Conservation (phyloP, 2,797 vertebrate genomes). For the Oophaga sylvatica region DNA sequence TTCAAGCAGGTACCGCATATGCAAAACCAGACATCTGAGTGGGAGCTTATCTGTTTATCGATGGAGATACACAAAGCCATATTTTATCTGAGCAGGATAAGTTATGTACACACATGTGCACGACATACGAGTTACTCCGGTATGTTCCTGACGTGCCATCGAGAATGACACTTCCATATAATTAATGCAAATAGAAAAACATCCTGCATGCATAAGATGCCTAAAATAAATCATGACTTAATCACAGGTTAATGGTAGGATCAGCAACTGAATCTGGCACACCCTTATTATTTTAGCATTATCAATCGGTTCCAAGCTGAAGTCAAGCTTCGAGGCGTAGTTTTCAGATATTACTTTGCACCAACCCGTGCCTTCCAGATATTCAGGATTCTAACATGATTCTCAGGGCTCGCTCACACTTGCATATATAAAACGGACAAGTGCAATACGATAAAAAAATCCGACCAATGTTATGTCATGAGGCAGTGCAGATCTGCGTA, state of each 20-base stretch:
- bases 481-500: no score
- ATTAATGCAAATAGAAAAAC: background rate
- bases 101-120: no score
- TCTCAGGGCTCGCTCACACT: background rate
- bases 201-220: background rate
- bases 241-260: background rate
- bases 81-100: no score
- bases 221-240: constrained; percentile 1
- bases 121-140: no score
- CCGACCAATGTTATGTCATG: no score
- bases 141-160: background rate
- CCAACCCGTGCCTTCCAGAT: background rate
- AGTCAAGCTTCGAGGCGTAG: background rate
- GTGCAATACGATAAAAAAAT: no score
- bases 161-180: background rate
- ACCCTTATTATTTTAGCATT: background rate
- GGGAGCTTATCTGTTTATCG: no score
- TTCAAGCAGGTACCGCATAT: no score
- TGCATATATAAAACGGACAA: no score
- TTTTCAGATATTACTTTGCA: background rate
- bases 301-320: background rate
- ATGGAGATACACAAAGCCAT: no score
- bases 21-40: no score
- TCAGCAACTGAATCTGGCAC: background rate
- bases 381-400: background rate